Evolutionary conservation across 2,797 vertebrate genomes (phyloP).

Genomic region (Alauda arvensis): DNA sequence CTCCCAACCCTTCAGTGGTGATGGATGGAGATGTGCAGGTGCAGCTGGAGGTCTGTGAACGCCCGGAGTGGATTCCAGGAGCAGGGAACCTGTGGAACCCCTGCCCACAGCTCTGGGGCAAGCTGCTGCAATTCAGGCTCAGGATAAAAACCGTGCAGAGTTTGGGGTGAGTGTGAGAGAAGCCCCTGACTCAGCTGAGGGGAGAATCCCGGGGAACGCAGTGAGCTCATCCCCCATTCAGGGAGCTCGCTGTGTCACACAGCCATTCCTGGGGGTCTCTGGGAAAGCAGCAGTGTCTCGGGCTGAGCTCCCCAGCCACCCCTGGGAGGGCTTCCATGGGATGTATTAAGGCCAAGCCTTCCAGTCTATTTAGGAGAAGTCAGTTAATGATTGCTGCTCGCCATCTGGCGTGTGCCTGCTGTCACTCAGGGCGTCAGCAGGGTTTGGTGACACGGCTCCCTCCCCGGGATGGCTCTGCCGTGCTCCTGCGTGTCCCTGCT

Average conservation of each 20-base stretch:
- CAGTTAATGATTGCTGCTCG: background rate
- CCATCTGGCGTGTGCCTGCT: conserved; percentile 28
- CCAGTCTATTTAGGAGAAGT: background rate
- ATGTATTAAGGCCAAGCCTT: background rate
- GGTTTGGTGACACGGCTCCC: background rate
- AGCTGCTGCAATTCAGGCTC: background rate
- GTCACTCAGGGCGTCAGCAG: background rate
- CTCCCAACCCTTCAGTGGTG: background rate
- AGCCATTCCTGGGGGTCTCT: background rate
- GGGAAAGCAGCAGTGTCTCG: background rate
- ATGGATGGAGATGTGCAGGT: background rate
- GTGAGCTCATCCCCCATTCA: background rate
- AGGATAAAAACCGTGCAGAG: rapidly evolving
- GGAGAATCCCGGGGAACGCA: background rate
- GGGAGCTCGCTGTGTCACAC: rapidly evolving
- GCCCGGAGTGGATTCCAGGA: background rate
- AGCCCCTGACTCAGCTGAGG: background rate
- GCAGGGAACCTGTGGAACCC: rapidly evolving
- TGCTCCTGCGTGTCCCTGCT: background rate
- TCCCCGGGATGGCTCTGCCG: background rate
- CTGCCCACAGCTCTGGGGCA: background rate
- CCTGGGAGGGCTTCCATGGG: background rate
- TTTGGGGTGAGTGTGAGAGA: background rate
- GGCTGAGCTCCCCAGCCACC: background rate
- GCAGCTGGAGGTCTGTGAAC: background rate